phyloP scores from a whole-genome alignment of 2,888 invertebrate species.

The Mellilla xanthometata region DNA sequence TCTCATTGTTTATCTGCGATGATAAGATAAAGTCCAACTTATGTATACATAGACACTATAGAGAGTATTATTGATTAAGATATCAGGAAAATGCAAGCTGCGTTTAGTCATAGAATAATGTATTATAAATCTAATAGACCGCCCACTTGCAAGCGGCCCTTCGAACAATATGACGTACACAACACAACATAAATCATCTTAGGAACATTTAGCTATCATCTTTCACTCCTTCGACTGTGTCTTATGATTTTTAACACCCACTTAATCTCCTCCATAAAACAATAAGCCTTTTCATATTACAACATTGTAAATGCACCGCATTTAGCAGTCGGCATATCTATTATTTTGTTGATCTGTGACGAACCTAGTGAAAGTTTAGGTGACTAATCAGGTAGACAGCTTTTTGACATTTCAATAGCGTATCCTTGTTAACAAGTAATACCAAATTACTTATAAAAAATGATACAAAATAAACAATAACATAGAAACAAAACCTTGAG shows the following conservation, averaged over 20 bases:
- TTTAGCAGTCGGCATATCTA: slow-evolving; percentile 21
- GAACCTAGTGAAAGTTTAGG: not conserved
- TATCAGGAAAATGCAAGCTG: slow-evolving; percentile 31
- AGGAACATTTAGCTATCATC: slow-evolving; percentile 67
- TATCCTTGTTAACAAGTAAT: no score
- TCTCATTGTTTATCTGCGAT: no score
- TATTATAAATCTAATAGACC: slow-evolving; percentile 70
- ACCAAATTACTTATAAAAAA: no score
- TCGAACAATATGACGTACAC: slow-evolving; percentile 68
- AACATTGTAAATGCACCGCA: slow-evolving; percentile 40
- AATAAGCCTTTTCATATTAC: slow-evolving; percentile 57
- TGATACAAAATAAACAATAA: no score
- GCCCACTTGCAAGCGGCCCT: slow-evolving; percentile 60
- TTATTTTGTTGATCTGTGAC: slow-evolving; percentile 15
- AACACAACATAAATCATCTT: slow-evolving; percentile 73
- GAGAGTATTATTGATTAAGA: not conserved
- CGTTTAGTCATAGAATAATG: slow-evolving; percentile 54
- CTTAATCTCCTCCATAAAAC: slow-evolving; percentile 67
- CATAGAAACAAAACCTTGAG: no score
- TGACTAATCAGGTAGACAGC: not conserved
- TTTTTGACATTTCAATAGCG: not conserved
- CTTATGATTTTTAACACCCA: slow-evolving; percentile 80
- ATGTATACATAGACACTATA: not conserved
- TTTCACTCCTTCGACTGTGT: slow-evolving; percentile 68
- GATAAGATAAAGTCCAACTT: not conserved